Evolutionary conservation across 2,888 invertebrate genomes (phyloP).

Genomic region (Heterodera filipjevi): DNA sequence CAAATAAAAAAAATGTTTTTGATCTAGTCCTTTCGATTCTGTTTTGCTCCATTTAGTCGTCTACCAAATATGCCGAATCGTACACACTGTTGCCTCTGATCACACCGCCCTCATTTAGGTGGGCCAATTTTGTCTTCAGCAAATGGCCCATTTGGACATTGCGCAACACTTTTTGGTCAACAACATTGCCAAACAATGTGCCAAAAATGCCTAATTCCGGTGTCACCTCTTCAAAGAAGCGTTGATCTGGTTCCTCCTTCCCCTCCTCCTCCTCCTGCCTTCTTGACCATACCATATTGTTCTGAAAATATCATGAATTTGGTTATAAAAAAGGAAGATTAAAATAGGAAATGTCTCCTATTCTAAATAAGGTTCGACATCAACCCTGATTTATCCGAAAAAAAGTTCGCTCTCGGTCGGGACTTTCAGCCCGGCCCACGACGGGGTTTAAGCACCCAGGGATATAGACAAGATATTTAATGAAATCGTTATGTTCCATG

Average conservation of each 20-base stretch:
- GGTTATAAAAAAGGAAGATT: not conserved
- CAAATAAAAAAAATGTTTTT: too few relatives aligned
- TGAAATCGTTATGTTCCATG: too few relatives aligned
- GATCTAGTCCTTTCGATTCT: too few relatives aligned
- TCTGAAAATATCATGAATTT: not conserved
- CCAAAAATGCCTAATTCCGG: conserved; percentile 1
- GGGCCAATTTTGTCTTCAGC: not conserved
- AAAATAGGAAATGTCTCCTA: too few relatives aligned
- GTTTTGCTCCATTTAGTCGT: not conserved
- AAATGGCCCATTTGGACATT: not conserved
- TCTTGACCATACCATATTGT: not conserved
- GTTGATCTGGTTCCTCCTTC: not conserved
- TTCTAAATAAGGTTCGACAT: too few relatives aligned
- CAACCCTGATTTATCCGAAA: too few relatives aligned
- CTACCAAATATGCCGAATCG: not conserved
- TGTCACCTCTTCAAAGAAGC: not conserved
- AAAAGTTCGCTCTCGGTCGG: too few relatives aligned
- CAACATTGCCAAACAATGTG: not conserved
- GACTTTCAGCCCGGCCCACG: too few relatives aligned
- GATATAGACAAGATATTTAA: too few relatives aligned
- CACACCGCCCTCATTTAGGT: not conserved
- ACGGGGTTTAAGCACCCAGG: too few relatives aligned
- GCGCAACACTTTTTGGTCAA: not conserved
- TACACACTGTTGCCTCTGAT: not conserved
- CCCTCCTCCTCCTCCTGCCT: not conserved